phyloP scores from a whole-genome alignment of 2,797 vertebrate genomes.

The Gastrophryne carolinensis region DNA sequence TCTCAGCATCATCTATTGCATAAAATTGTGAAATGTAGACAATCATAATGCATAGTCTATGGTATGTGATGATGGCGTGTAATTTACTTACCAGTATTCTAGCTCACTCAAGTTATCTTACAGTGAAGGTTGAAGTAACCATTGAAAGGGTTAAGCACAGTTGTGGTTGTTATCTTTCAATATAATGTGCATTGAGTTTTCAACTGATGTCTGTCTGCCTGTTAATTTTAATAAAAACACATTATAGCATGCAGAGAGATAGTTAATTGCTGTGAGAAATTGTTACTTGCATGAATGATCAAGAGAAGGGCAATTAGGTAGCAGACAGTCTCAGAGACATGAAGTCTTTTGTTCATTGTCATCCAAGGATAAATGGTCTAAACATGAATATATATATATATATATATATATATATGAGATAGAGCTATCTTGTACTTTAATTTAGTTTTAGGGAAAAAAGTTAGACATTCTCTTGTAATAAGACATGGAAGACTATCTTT shows the following conservation, averaged over 20 bases:
- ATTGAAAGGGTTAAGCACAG: not conserved
- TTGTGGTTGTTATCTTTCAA: not conserved
- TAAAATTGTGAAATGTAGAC: no score
- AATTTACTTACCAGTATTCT: no score
- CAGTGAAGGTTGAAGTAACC: no score
- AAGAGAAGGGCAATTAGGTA: slow-evolving; percentile 74
- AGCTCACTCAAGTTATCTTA: no score
- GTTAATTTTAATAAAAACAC: slow-evolving; percentile 76
- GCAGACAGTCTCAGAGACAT: slow-evolving; percentile 76
- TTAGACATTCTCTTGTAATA: no score
- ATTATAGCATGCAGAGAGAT: slow-evolving; percentile 72
- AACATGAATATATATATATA: slow-evolving; percentile 32
- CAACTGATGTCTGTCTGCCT: slow-evolving; percentile 65
- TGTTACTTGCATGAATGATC: slow-evolving; percentile 76
- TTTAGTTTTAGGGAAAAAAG: no score
- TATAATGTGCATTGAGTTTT: not conserved
- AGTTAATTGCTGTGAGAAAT: slow-evolving; percentile 78
- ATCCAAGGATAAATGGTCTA: slow-evolving; percentile 70
- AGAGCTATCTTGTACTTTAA: no score
- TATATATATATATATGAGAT: no score
- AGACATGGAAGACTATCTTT: no score
- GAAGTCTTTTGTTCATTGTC: slow-evolving; percentile 69
- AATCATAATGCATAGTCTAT: no score
- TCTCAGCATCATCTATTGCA: no score
- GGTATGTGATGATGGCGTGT: no score